phyloP scores from a whole-genome alignment of 30 jellyfish, hydroid and myxozoan species.

The Aurelia aurita complex sp. Pacific region DNA sequence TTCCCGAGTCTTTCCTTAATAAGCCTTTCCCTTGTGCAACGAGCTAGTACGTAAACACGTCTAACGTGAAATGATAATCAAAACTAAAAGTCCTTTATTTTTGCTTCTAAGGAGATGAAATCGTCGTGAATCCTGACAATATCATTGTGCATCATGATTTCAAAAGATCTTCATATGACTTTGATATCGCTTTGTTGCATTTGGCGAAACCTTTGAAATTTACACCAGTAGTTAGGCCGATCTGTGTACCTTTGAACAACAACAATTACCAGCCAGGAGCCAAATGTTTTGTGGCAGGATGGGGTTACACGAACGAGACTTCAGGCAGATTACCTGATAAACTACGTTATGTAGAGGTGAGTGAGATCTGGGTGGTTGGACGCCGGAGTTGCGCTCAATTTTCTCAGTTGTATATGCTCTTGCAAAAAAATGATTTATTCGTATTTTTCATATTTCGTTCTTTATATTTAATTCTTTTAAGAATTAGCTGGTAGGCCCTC shows the following conservation, averaged over 20 bases:
- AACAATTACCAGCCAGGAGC: slow-evolving; percentile 29
- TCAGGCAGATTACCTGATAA: slow-evolving; percentile 22
- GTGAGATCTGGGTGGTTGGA: neutral
- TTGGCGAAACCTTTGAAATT: slow-evolving; percentile 16
- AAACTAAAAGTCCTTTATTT: no score
- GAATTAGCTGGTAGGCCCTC: no score
- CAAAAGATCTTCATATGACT: slow-evolving; percentile 11
- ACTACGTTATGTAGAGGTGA: slow-evolving; percentile 53
- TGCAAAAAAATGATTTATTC: no score
- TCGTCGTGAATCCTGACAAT: slow-evolving; percentile 18
- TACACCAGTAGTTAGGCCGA: slow-evolving; percentile 32
- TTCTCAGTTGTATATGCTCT: neutral
- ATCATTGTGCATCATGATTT: slow-evolving; percentile 37
- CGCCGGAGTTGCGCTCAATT: neutral
- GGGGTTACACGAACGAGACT: slow-evolving; percentile 55
- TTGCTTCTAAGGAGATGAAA: slow-evolving; percentile 32
- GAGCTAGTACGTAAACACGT: no score
- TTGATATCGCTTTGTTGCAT: slow-evolving; percentile 57
- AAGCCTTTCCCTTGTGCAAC: no score
- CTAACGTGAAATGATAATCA: no score
- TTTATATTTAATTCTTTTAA: no score
- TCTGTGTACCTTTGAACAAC: slow-evolving; percentile 33
- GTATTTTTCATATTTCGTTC: no score
- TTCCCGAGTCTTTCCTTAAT: no score
- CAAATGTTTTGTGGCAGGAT: slow-evolving; percentile 63